Conservation (phyloP, 2,113 vertebrate species). For the Syngnathus scovelli region DNA sequence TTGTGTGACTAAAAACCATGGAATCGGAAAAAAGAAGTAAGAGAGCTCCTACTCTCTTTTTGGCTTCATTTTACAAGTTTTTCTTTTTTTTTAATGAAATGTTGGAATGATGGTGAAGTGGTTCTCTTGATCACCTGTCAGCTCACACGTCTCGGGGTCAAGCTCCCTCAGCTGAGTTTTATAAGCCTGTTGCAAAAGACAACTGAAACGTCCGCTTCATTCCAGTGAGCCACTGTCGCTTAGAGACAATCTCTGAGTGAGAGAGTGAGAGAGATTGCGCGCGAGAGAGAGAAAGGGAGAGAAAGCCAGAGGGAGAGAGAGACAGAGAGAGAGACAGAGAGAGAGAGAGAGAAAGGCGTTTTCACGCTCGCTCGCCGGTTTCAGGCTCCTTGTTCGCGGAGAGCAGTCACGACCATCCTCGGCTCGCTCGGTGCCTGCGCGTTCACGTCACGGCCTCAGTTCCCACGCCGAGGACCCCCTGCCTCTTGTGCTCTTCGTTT, state of each 20-base stretch:
- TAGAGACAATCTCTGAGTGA: constrained; percentile 49
- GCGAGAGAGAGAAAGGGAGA: constrained; percentile 37
- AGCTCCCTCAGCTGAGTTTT: not conserved
- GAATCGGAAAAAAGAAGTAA: constrained; percentile 18
- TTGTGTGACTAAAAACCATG: constrained; percentile 43
- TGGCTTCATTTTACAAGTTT: not conserved
- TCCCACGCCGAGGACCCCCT: not conserved
- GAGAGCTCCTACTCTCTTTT: constrained; percentile 36
- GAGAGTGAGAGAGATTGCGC: constrained; percentile 29
- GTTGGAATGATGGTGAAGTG: not conserved
- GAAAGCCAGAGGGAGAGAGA: constrained; percentile 24
- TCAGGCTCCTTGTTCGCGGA: constrained; percentile 10
- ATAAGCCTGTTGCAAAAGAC: not conserved
- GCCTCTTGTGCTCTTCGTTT: not conserved
- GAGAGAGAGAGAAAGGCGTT: constrained; percentile 62
- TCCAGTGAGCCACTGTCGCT: not conserved
- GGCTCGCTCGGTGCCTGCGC: not conserved
- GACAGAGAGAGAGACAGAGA: constrained; percentile 34
- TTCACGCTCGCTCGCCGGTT: constrained; percentile 62
- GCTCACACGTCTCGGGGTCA: not conserved
- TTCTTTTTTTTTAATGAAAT: not conserved
- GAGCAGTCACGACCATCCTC: constrained; percentile 34
- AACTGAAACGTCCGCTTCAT: no score
- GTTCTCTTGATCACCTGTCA: not conserved
- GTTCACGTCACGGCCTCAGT: constrained; percentile 23